Conservation (phyloP, 2,888 invertebrate genomes). For the Tenthredo scrophulariae region DNA sequence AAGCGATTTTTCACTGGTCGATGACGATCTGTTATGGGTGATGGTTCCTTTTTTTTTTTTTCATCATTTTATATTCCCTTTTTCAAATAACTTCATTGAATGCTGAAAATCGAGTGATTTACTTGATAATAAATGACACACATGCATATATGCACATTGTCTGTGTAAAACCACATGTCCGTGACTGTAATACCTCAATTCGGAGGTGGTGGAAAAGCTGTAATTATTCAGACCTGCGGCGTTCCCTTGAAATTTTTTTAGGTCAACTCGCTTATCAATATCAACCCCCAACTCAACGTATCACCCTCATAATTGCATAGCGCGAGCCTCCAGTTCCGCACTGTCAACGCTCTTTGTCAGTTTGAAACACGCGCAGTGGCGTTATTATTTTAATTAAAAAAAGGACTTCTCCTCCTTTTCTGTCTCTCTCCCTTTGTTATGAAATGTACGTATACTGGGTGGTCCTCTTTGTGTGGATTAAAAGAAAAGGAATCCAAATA, state of each 20-base stretch:
- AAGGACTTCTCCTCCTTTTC: background rate
- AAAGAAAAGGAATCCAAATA: background rate
- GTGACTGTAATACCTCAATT: conserved; percentile 3
- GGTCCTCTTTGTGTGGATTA: background rate
- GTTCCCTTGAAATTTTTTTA: background rate
- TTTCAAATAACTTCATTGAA: background rate
- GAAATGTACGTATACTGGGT: background rate
- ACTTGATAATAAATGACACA: background rate
- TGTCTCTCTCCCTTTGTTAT: background rate
- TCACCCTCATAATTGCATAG: conserved; percentile 11
- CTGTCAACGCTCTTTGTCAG: conserved; percentile 23
- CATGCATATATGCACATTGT: background rate
- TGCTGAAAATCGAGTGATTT: background rate
- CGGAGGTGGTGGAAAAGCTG: too few species aligned
- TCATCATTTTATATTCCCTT: background rate
- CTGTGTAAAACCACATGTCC: background rate
- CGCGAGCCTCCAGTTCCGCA: background rate
- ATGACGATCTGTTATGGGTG: background rate
- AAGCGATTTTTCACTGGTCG: conserved; percentile 16
- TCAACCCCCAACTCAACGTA: background rate
- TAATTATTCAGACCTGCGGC: background rate
- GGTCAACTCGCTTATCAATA: conserved; percentile 34
- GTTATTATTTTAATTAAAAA: conserved; percentile 26
- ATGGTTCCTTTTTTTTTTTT: background rate
- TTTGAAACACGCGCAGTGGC: background rate